These are phyloP conservation scores for Volucella bombylans DNA, from an alignment of 2,888 invertebrate genomes.

Conservation along the genomic window DNA sequence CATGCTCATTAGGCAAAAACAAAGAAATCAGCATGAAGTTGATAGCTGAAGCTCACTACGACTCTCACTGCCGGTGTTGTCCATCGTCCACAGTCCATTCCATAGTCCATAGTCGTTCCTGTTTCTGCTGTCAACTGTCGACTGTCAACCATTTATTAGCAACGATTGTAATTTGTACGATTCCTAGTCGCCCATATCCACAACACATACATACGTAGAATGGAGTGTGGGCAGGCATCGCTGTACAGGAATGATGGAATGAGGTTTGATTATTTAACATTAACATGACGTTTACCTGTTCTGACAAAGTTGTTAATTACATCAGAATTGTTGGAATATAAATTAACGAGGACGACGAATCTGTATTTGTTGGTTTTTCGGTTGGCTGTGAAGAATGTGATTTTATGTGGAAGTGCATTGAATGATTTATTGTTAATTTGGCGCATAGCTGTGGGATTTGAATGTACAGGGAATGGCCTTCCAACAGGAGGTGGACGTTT, in stretches of 20 bases:
- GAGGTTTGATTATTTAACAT: conserved; percentile 45
- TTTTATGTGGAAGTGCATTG: conserved; percentile 27
- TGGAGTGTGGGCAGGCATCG: too few species aligned
- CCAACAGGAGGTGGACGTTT: too few species aligned
- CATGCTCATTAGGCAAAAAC: conserved; percentile 59
- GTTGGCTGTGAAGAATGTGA: conserved; percentile 5
- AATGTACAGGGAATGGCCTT: too few species aligned
- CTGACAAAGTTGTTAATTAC: conserved; percentile 64
- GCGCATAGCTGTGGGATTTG: neutral
- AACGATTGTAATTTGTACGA: conserved; percentile 63
- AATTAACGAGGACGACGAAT: conserved; percentile 37
- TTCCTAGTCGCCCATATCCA: neutral
- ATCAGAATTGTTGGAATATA: conserved; percentile 28
- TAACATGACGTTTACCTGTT: conserved; percentile 64
- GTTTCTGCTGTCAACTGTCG: conserved; percentile 4
- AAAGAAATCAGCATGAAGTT: conserved; percentile 58
- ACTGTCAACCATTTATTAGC: conserved; percentile 49
- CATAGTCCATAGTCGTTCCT: too few species aligned
- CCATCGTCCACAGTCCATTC: too few species aligned
- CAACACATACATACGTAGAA: too few species aligned
- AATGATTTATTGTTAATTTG: neutral
- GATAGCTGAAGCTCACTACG: conserved; percentile 24
- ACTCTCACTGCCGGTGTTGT: too few species aligned
- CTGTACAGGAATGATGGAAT: neutral
- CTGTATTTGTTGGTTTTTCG: neutral